Percentiles rank a stretch among this genome's conserved stretches.
Conservation (phyloP, 2,888 invertebrate species). For the Chelonus formosanus region DNA sequence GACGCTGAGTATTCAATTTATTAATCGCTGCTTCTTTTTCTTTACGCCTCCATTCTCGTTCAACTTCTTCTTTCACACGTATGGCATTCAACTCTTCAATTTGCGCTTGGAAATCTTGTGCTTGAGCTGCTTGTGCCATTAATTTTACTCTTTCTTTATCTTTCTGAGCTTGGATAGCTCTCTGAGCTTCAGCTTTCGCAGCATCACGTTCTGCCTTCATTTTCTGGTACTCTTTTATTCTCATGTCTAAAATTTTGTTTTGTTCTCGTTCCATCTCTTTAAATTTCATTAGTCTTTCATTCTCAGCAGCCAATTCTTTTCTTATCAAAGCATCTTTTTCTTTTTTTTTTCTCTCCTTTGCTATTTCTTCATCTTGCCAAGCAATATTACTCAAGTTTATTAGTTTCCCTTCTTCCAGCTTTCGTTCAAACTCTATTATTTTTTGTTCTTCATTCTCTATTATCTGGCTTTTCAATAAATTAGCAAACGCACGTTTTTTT, state of each 20-base stretch:
- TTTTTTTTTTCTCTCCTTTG: slow-evolving; percentile 64
- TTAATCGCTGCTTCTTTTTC: slow-evolving; percentile 72
- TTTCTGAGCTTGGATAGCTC: slow-evolving; percentile 69
- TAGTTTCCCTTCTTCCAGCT: slow-evolving; percentile 74
- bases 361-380: slow-evolving; percentile 73
- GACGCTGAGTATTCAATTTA: slow-evolving; percentile 67
- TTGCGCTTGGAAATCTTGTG: slow-evolving; percentile 61
- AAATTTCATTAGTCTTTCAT: slow-evolving; percentile 71
- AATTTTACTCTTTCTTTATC: slow-evolving; percentile 68
- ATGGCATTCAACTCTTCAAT: slow-evolving; percentile 68
- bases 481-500: slow-evolving; percentile 68
- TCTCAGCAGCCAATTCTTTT: slow-evolving; percentile 65
- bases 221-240: slow-evolving; percentile 72
- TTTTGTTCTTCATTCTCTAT: slow-evolving; percentile 67
- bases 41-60: slow-evolving; percentile 74
- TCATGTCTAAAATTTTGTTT: slow-evolving; percentile 72
- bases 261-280: slow-evolving; percentile 74
- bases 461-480: slow-evolving; percentile 71
- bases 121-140: slow-evolving; percentile 48
- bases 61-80: slow-evolving; percentile 71
- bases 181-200: slow-evolving; percentile 68
- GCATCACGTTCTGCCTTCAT: slow-evolving; percentile 72
- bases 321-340: slow-evolving; percentile 47
- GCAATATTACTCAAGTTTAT: slow-evolving; percentile 73
- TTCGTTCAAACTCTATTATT: slow-evolving; percentile 72